Conservation (phyloP, 2,888 invertebrate genomes). For the Nomada goodeniana region DNA sequence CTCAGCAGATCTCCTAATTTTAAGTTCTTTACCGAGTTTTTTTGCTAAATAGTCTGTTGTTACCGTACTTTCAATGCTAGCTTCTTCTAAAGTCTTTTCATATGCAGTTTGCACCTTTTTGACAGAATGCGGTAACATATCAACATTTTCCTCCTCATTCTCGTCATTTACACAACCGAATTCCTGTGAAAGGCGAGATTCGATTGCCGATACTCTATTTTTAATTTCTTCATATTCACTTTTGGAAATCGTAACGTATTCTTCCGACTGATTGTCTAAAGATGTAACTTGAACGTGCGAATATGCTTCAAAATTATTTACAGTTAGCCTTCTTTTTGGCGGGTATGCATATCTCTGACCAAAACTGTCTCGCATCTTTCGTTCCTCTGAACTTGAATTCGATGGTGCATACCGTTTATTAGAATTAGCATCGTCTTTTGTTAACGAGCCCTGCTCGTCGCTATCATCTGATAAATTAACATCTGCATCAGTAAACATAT, state of each 20-base stretch:
- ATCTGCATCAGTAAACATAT: conserved; percentile 79
- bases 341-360: conserved; percentile 29
- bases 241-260: conserved; percentile 90
- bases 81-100: conserved; percentile 90
- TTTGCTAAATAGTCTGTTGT: conserved; percentile 90
- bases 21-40: conserved; percentile 89
- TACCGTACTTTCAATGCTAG: conserved; percentile 87
- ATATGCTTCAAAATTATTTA: conserved; percentile 54
- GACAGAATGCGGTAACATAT: conserved; percentile 84
- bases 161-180: conserved; percentile 84
- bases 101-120: conserved; percentile 90
- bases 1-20: conserved; percentile 89
- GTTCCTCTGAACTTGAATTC: conserved; percentile 50
- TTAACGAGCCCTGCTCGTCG: conserved; percentile 66
- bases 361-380: conserved; percentile 40
- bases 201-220: conserved; percentile 90
- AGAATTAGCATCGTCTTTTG: conserved; percentile 38
- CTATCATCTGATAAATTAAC: conserved; percentile 81
- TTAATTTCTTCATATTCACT: conserved; percentile 92
- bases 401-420: conserved; percentile 34
- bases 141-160: conserved; percentile 75
- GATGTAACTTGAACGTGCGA: conserved; percentile 69
- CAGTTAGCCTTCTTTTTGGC: conserved; percentile 31
- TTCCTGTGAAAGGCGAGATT: conserved; percentile 89
- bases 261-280: conserved; percentile 83